Evolutionary conservation across 2,113 vertebrate species (phyloP), one percentile per base, ranked within the genome.

Genomic region (Gasterosteus aculeatus): DNA sequence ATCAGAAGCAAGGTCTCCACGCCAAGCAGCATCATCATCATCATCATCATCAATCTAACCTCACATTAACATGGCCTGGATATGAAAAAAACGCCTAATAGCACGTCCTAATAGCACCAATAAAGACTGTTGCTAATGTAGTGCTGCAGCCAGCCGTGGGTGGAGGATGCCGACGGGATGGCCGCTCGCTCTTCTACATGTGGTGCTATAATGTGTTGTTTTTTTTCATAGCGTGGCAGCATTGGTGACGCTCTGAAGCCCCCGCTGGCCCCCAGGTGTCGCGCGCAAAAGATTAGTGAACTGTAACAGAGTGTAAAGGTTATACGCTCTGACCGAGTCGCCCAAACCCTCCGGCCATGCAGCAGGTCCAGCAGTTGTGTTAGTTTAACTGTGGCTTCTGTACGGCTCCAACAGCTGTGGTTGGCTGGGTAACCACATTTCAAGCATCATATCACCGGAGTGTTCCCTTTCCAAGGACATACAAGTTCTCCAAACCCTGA

Each of bases 11-110:
- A 67, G 80, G 77, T 87, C 85, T 88, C 33, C 67, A 71, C 59
- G 60, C 54, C 0, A 31, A 83, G 39, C 88, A 85, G 3, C 33
- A 35, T 35, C 35, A 38, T 47, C 77, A 80, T 82, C 88, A 85
- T 86, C 86, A 83, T 90, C 84, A 85, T 78, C 80, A 88, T 90
- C 90, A 83, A 83, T 92, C 87, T 85, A 87, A 88, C 75, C 87
- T 88, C 87, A 84, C 86, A 86, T 89, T 91, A 90, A 75, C 83
- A 39, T n/a, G 16, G 77, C 62, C 77, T 49, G 75, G 63, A 81
- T 86, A 81, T 87, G 80, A 82, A 81, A 87, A 87, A 86, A 78
- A 83, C 8, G 81, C 85, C 77, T 71, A 26, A 26, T 26, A 26
- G 22, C 4, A 18, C 72, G 33, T 77, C 33, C 10, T 86, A 91